A percentile compares a stretch with the other conserved stretches of the same genome.
These are phyloP conservation scores for Lydus trimaculatus DNA, from an alignment of 2,888 invertebrate genomes.

Conservation along the genomic window DNA sequence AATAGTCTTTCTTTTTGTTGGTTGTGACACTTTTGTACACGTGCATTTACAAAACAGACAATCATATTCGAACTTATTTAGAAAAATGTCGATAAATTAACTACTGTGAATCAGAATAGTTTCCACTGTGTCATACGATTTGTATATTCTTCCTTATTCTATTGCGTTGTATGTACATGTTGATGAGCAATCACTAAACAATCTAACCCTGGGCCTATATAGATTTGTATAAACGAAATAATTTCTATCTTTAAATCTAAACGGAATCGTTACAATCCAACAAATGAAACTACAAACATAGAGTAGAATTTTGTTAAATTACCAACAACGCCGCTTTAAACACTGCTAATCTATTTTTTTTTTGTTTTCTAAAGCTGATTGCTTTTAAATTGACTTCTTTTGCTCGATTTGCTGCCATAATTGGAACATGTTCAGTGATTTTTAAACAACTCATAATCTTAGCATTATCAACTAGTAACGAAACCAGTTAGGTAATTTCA, in stretches of 20 bases:
- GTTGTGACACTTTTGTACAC: not conserved
- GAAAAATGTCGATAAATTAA: not conserved
- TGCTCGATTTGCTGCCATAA: no score
- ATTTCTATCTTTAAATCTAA: not conserved
- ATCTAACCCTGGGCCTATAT: not conserved
- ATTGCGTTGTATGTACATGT: not conserved
- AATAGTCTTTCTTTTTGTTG: not conserved
- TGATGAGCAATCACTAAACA: constrained; percentile 3
- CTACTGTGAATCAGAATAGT: not conserved
- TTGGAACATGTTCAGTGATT: no score
- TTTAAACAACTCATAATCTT: no score
- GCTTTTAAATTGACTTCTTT: no score
- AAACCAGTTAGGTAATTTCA: no score
- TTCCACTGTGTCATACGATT: not conserved
- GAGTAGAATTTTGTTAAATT: not conserved
- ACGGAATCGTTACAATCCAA: not conserved
- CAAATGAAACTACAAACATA: not conserved
- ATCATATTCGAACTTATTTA: constrained; percentile 1
- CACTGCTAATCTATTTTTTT: not conserved
- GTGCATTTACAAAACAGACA: not conserved
- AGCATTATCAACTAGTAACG: no score
- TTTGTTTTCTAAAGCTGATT: no score
- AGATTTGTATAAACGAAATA: not conserved
- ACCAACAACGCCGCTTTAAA: not conserved
- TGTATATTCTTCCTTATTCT: not conserved